phyloP scores from a whole-genome alignment of 2,113 vertebrate genomes.

The Cranoglanis bouderius region DNA sequence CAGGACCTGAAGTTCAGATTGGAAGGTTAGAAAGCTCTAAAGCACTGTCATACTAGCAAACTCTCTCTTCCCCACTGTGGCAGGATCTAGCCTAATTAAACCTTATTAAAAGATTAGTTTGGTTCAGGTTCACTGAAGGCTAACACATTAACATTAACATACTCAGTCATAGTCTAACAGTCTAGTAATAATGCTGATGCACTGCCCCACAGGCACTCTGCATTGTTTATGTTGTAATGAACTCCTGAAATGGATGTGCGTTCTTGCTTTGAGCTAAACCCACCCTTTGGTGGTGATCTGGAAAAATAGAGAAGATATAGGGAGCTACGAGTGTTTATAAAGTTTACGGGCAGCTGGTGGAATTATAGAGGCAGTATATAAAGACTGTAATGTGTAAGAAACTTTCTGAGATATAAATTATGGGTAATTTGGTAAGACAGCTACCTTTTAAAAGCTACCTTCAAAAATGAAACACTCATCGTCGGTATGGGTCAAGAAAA shows the following conservation, averaged over 20 bases:
- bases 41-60: background rate
- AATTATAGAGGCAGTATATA: background rate
- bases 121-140: conserved; percentile 49
- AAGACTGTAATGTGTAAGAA: background rate
- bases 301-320: background rate
- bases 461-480: background rate
- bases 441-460: background rate
- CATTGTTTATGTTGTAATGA: background rate
- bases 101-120: conserved; percentile 65
- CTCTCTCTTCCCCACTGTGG: background rate
- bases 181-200: conserved; percentile 45
- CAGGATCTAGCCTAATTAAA: conserved; percentile 48
- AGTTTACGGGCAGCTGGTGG: background rate
- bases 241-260: background rate
- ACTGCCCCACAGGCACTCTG: background rate
- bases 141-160: conserved; percentile 53
- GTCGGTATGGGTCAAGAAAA: background rate
- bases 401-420: background rate
- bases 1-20: background rate
- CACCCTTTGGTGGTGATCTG: background rate
- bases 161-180: conserved; percentile 46
- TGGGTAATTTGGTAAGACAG: background rate
- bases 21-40: background rate
- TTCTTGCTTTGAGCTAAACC: background rate
- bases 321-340: background rate